Conservation (phyloP, 1,140 invertebrate genomes). For the Drosophila mojavensis region DNA sequence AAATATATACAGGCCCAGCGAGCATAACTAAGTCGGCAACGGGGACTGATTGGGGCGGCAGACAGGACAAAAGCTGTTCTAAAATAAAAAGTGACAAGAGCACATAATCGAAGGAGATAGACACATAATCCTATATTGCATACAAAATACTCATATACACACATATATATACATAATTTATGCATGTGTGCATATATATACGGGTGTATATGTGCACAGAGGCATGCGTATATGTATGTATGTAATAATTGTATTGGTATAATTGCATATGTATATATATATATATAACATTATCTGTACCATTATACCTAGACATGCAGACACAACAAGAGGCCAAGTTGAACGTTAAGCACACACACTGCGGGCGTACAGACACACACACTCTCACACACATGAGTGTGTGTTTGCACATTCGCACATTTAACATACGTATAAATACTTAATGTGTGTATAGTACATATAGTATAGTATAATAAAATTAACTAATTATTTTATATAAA, state of each 20-base stretch:
- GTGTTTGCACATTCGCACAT: background rate
- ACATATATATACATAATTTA: background rate
- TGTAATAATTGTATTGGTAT: constrained; percentile 39
- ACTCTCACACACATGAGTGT: background rate
- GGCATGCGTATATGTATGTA: constrained; percentile 3
- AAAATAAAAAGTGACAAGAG: constrained; percentile 17
- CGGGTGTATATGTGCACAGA: background rate
- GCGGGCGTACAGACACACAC: background rate
- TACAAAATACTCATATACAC: background rate
- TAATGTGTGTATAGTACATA: constrained; percentile 17
- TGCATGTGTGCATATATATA: constrained; percentile 31
- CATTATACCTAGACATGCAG: constrained; percentile 35
- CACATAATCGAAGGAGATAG: constrained; percentile 24
- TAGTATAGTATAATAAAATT: constrained; percentile 52
- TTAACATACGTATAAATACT: constrained; percentile 30
- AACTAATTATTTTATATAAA: constrained; percentile 73
- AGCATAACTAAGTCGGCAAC: background rate
- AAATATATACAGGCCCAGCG: constrained; percentile 2
- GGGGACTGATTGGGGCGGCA: background rate
- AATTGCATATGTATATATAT: constrained; percentile 34
- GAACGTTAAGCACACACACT: constrained; percentile 6
- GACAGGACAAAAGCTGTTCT: constrained; percentile 36
- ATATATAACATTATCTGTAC: constrained; percentile 32
- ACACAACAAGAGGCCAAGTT: constrained; percentile 23
- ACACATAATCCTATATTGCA: constrained; percentile 24